Evolutionary conservation across 1,140 invertebrate genomes (phyloP).

Genomic region (Megalonaias nervosa): DNA sequence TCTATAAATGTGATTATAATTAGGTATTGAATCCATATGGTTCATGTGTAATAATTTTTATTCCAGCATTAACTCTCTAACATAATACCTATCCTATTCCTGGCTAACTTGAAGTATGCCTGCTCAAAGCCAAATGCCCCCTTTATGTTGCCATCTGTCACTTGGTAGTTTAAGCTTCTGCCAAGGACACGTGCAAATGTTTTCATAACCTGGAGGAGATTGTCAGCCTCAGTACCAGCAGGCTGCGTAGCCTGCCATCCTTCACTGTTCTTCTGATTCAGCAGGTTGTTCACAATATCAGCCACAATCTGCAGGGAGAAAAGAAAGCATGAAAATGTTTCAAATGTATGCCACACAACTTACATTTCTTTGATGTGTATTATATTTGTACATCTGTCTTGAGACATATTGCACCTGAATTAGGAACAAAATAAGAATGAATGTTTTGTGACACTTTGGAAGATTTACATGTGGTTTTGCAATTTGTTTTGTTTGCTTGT

Average conservation of each 20-base stretch:
- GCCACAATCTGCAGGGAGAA: conserved; percentile 43
- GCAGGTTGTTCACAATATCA: conserved; percentile 55
- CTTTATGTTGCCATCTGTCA: conserved; percentile 41
- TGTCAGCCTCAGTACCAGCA: conserved; percentile 62
- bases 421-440: too few species aligned
- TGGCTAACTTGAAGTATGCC: conserved; percentile 42
- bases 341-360: too few species aligned
- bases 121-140: conserved; percentile 35
- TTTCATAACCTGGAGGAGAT: conserved; percentile 59
- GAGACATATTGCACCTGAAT: too few species aligned
- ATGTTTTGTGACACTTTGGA: too few species aligned
- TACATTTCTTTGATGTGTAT: too few species aligned
- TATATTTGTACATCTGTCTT: too few species aligned
- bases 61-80: too few species aligned
- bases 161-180: conserved; percentile 60
- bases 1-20: too few species aligned
- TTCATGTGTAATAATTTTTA: too few species aligned
- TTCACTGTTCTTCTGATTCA: conserved; percentile 52
- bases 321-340: neutral
- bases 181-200: conserved; percentile 57
- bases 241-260: conserved; percentile 65
- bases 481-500: too few species aligned
- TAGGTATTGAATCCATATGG: too few species aligned
- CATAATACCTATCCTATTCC: conserved; percentile 56
- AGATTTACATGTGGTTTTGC: too few species aligned